phyloP scores from a whole-genome alignment of 2,888 invertebrate genomes.

The Candidula unifasciata region DNA sequence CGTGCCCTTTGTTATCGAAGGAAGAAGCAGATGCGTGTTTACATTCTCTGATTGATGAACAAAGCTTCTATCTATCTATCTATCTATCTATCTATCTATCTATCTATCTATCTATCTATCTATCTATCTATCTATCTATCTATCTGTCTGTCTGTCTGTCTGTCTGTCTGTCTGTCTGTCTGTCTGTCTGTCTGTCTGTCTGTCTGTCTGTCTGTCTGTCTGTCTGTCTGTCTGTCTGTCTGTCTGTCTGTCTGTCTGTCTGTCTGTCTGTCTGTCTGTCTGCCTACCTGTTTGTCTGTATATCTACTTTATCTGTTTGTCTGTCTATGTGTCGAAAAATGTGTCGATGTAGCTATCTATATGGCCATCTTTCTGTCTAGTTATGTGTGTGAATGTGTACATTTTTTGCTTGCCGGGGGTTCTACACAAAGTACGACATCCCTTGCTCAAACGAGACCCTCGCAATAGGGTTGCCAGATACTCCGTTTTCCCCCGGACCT shows the following conservation, averaged over 20 bases:
- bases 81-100: neutral
- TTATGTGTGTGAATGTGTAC: conserved; percentile 21
- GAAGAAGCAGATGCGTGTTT: too few species aligned
- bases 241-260: conserved; percentile 49
- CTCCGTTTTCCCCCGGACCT: neutral
- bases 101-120: conserved; percentile 19
- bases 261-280: conserved; percentile 46
- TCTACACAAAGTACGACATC: too few species aligned
- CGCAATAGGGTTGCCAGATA: neutral
- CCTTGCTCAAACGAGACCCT: neutral
- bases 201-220: conserved; percentile 31
- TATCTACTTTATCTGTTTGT: conserved; percentile 13
- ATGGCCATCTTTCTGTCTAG: neutral
- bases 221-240: conserved; percentile 45
- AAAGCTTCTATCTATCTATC: too few species aligned
- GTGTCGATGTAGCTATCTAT: too few species aligned
- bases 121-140: conserved; percentile 31
- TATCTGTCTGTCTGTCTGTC: conserved; percentile 37
- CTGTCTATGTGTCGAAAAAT: neutral
- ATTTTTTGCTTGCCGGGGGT: too few species aligned
- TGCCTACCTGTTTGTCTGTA: conserved; percentile 32
- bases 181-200: conserved; percentile 43
- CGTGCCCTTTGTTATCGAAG: too few species aligned
- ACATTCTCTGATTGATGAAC: too few species aligned
- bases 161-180: conserved; percentile 33